phyloP scores from a whole-genome alignment of 2,797 vertebrate species.

The Telmatherina bonti region DNA sequence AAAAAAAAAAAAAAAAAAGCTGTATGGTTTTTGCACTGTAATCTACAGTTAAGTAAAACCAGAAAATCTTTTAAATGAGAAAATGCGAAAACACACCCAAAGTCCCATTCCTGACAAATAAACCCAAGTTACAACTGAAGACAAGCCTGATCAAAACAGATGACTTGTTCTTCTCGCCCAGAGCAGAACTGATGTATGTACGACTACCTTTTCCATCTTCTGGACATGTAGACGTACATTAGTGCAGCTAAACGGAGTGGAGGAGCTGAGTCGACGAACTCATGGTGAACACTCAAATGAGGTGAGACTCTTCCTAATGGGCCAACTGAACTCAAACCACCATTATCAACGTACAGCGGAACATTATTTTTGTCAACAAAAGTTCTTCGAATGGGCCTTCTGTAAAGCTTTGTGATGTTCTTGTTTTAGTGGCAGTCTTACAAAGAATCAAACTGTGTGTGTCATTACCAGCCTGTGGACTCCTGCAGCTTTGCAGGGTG shows the following conservation, averaged over 20 bases:
- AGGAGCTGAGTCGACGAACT: constrained; percentile 48
- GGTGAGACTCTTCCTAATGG: constrained; percentile 47
- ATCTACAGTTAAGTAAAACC: constrained; percentile 12
- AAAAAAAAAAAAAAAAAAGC: too few species aligned
- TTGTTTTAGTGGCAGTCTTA: neutral
- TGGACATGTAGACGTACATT: constrained; percentile 37
- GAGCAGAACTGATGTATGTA: constrained; percentile 36
- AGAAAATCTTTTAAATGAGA: constrained; percentile 17
- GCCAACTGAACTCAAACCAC: constrained; percentile 28
- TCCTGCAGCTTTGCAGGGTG: constrained; percentile 42
- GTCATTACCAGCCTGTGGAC: constrained; percentile 45
- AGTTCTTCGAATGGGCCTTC: constrained; percentile 2
- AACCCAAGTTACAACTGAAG: constrained; percentile 28
- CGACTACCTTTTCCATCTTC: constrained; percentile 23
- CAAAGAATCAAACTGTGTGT: constrained; percentile 34
- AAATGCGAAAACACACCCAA: constrained; percentile 4
- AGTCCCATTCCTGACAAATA: constrained; percentile 41
- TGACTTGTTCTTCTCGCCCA: constrained; percentile 28
- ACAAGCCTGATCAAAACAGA: constrained; percentile 56
- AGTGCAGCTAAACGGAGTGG: constrained; percentile 31
- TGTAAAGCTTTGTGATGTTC: neutral
- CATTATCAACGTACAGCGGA: constrained; percentile 23
- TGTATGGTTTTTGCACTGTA: too few species aligned
- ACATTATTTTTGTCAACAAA: constrained; percentile 10
- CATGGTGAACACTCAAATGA: constrained; percentile 17